Percentiles rank a stretch among this genome's conserved stretches.
phyloP scores from a whole-genome alignment of 2,888 invertebrate genomes.

The Tiliacea citrago region DNA sequence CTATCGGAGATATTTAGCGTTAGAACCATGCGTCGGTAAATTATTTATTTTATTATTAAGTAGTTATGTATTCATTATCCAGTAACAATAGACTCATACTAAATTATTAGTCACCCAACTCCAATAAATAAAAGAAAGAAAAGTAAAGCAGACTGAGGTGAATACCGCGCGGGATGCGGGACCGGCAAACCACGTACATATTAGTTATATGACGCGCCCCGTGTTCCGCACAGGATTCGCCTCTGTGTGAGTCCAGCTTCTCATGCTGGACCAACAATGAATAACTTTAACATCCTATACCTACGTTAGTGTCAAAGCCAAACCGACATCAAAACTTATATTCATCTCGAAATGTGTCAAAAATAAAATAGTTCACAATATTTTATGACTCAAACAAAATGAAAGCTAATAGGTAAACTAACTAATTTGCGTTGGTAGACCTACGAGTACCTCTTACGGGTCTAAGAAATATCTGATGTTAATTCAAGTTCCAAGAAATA shows the following conservation, averaged over 20 bases:
- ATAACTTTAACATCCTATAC: not conserved
- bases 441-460: not conserved
- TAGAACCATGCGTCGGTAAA: not conserved
- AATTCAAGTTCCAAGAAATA: not conserved
- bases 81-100: too few relatives aligned
- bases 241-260: not conserved
- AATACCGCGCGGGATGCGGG: not conserved
- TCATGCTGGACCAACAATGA: not conserved
- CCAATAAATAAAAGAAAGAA: too few relatives aligned
- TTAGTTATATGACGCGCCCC: not conserved
- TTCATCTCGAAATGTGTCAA: not conserved
- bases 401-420: not conserved
- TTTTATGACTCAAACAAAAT: not conserved
- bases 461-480: not conserved
- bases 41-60: too few relatives aligned
- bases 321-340: not conserved
- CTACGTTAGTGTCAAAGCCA: not conserved
- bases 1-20: slow-evolving; percentile 66
- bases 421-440: not conserved
- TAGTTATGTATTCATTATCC: too few relatives aligned
- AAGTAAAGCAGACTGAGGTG: not conserved
- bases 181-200: not conserved
- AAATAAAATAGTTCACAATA: not conserved
- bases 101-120: too few relatives aligned
- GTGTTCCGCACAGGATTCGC: not conserved